Conservation (phyloP, 2,888 invertebrate genomes). For the Amaurobius ferox region DNA sequence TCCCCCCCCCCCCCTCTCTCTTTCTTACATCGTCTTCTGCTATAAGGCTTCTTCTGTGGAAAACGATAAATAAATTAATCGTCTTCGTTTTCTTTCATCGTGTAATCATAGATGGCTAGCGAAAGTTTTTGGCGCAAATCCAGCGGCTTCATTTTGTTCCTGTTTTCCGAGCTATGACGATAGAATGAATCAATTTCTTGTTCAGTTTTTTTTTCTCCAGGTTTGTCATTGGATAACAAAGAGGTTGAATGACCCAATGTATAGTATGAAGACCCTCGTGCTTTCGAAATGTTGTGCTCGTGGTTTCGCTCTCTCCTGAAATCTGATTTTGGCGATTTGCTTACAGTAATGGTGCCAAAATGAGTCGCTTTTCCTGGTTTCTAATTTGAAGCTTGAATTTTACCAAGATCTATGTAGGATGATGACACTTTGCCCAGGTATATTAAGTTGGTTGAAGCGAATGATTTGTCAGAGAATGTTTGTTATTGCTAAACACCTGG, state of each 20-base stretch:
- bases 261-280: background rate
- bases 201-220: conserved; percentile 2
- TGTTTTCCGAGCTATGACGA: background rate
- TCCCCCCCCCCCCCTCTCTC: too few relatives aligned
- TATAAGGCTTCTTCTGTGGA: conserved; percentile 26
- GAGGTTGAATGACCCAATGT: conserved; percentile 46
- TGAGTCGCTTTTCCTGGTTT: background rate
- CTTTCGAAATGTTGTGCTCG: background rate
- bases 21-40: background rate
- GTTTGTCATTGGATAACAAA: conserved; percentile 38
- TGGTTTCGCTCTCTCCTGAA: background rate
- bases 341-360: background rate
- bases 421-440: too few relatives aligned
- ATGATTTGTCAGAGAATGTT: too few relatives aligned
- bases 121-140: conserved; percentile 20
- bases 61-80: background rate
- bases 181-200: background rate
- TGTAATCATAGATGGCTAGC: conserved; percentile 32
- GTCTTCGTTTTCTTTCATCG: background rate
- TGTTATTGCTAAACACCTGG: too few relatives aligned
- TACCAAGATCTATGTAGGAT: too few relatives aligned
- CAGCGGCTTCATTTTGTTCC: conserved; percentile 1
- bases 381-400: too few relatives aligned
- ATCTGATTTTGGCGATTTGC: background rate
- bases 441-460: too few relatives aligned